phyloP scores from a whole-genome alignment of 2,113 vertebrate species.

The Rana temporaria region DNA sequence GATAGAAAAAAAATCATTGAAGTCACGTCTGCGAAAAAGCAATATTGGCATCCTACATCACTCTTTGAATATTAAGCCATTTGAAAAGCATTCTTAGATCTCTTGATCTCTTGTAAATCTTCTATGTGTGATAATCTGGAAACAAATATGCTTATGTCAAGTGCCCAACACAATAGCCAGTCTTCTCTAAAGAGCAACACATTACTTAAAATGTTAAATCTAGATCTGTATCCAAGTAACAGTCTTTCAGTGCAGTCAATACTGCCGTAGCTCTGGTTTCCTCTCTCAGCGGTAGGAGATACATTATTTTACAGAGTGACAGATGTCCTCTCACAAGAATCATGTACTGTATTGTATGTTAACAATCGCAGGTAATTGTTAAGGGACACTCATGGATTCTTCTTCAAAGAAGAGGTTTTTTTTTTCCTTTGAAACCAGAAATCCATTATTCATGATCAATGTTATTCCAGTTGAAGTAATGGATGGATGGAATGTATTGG shows the following conservation, averaged over 20 bases:
- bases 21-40: not conserved
- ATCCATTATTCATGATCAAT: slow-evolving; percentile 55
- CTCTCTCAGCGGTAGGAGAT: not conserved
- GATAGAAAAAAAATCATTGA: not conserved
- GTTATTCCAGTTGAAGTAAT: slow-evolving; percentile 46
- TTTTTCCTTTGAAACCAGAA: slow-evolving; percentile 3
- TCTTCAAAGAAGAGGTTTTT: slow-evolving; percentile 20
- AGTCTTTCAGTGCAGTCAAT: slow-evolving; percentile 11
- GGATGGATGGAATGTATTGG: slow-evolving; percentile 52
- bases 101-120: slow-evolving; percentile 34
- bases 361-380: slow-evolving; percentile 44
- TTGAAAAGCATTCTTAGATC: slow-evolving; percentile 15
- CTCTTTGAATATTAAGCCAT: slow-evolving; percentile 18
- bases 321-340: slow-evolving; percentile 37
- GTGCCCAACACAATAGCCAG: not conserved
- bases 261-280: not conserved
- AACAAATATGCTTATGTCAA: slow-evolving; percentile 34
- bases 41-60: not conserved
- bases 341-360: slow-evolving; percentile 27
- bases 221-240: slow-evolving; percentile 9
- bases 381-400: slow-evolving; percentile 20
- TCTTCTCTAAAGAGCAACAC: slow-evolving; percentile 2
- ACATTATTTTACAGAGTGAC: not conserved
- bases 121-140: slow-evolving; percentile 38
- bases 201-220: slow-evolving; percentile 4